Base-by-base conservation (phyloP, 1,140 invertebrate species). In the Patella vulgata region DNA sequence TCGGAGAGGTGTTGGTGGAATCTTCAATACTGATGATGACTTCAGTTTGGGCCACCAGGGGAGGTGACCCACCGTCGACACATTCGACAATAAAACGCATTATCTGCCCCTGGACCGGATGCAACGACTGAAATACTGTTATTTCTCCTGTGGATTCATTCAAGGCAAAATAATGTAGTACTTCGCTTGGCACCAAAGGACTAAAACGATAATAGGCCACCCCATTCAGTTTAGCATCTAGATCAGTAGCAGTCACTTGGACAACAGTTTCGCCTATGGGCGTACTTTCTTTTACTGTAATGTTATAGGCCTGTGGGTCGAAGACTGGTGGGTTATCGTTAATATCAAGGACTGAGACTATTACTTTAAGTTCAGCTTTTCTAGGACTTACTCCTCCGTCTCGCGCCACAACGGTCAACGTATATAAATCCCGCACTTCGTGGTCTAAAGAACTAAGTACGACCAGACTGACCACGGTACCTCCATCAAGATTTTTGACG, bases 291-390 rank as follows among this genome's bases (percentile, higher is more conserved):
- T 88, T 68, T 8, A 82, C 56, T 4, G 90, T 88, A 74, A 94
- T 94, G 47, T 90, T 88, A 79, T 96, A 97, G 27, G 90, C 85
- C 44, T 88, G 87, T 42, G 91, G 87, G 1, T 89, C 88, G 79
- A 97, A 96, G 9, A 91, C 85, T 0, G 95, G 95, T 51, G 89
- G 88, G 80, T 98, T 95, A 82, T 98, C 95, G 82, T 98, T 98
- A 72, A 92, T 91, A 78, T 98, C 94, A 0, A 89, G 74, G 0
- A 98, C 88, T 3, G 87, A 85, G 0, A 97, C 87, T 21, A 87
- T 85, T 4, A 97, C 87, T 28, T 54, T 89, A 89, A 51, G 89
- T 0, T 93, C 94, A 14, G 94, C 95, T 3, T 93, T 96, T 85
- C 94, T 88, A 73, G 95, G 68, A 3, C 95, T 94, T 56, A 90